A percentile compares a stretch with the other conserved stretches of the same genome.
phyloP scores from a whole-genome alignment of 2,888 invertebrate species.

The Leptinotarsa haldemani region DNA sequence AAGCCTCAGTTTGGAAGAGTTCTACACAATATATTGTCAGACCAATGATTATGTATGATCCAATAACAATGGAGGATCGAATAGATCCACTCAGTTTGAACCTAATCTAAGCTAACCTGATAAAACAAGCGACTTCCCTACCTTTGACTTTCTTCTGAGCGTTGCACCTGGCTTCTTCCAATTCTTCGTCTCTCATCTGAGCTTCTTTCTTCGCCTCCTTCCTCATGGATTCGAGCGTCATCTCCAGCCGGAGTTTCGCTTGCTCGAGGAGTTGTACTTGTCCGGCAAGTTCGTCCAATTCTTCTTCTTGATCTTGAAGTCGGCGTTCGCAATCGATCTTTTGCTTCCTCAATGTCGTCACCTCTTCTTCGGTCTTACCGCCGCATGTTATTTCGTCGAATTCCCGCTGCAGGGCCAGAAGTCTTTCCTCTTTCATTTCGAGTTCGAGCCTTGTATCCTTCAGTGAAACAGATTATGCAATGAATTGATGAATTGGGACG shows the following conservation, averaged over 20 bases:
- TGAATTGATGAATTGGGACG: background rate
- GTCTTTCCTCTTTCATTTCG: slow-evolving; percentile 89
- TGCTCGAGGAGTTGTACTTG: slow-evolving; percentile 84
- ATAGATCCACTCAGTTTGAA: too few relatives aligned
- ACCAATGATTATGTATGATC: too few relatives aligned
- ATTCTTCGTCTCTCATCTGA: slow-evolving; percentile 90
- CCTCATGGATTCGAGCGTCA: slow-evolving; percentile 91
- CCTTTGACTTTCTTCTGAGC: slow-evolving; percentile 93
- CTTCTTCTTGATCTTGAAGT: slow-evolving; percentile 90
- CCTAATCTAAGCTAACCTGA: too few relatives aligned
- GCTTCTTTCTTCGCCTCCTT: slow-evolving; percentile 92
- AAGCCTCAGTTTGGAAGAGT: too few relatives aligned
- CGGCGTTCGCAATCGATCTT: slow-evolving; percentile 90
- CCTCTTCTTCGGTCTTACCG: slow-evolving; percentile 87
- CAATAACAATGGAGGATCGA: too few relatives aligned
- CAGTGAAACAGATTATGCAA: slow-evolving; percentile 33
- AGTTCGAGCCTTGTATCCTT: slow-evolving; percentile 89
- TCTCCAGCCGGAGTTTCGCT: slow-evolving; percentile 91
- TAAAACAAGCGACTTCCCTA: slow-evolving; percentile 52
- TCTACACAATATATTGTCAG: too few relatives aligned
- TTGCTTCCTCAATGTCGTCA: slow-evolving; percentile 82
- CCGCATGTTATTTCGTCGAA: slow-evolving; percentile 86
- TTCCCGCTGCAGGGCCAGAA: slow-evolving; percentile 82
- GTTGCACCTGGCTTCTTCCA: slow-evolving; percentile 90
- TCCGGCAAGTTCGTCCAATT: slow-evolving; percentile 94